Evolutionary conservation across 2,888 invertebrate species (phyloP).

Genomic region (Drosophila setosimentum): DNA sequence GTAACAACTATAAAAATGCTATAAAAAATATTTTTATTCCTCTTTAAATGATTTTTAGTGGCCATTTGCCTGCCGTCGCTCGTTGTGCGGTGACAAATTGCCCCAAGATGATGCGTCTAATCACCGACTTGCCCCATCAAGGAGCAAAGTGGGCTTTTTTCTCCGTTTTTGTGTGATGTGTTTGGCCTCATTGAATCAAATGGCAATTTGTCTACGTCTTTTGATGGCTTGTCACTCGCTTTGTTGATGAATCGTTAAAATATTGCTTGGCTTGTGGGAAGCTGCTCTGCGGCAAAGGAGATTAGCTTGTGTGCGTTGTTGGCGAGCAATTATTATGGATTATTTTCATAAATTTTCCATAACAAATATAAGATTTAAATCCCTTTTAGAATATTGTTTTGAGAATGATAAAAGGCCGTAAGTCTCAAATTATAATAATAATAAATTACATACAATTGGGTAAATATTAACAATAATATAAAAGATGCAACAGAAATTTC

Average conservation of each 20-base stretch:
- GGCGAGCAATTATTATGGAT: background rate
- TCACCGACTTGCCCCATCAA: slow-evolving; percentile 62
- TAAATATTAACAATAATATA: too few species aligned
- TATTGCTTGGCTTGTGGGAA: slow-evolving; percentile 4
- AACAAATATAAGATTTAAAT: background rate
- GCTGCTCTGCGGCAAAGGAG: background rate
- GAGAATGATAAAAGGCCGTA: background rate
- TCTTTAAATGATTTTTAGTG: slow-evolving; percentile 80
- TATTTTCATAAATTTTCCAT: background rate
- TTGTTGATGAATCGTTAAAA: slow-evolving; percentile 44
- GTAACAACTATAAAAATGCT: slow-evolving; percentile 82
- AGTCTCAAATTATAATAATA: background rate
- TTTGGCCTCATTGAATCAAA: slow-evolving; percentile 59
- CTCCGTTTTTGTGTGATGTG: slow-evolving; percentile 21
- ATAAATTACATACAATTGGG: background rate
- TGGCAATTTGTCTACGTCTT: slow-evolving; percentile 50
- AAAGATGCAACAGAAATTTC: background rate
- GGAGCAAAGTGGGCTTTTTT: slow-evolving; percentile 29
- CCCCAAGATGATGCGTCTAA: slow-evolving; percentile 74
- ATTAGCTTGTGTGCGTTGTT: slow-evolving; percentile 1
- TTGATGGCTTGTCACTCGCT: slow-evolving; percentile 28
- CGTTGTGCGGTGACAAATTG: slow-evolving; percentile 79
- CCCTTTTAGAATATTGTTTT: background rate
- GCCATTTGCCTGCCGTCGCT: slow-evolving; percentile 61
- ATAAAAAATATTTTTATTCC: slow-evolving; percentile 81